Conservation (phyloP, 2,888 invertebrate genomes). For the Drosophila maculinotata region DNA sequence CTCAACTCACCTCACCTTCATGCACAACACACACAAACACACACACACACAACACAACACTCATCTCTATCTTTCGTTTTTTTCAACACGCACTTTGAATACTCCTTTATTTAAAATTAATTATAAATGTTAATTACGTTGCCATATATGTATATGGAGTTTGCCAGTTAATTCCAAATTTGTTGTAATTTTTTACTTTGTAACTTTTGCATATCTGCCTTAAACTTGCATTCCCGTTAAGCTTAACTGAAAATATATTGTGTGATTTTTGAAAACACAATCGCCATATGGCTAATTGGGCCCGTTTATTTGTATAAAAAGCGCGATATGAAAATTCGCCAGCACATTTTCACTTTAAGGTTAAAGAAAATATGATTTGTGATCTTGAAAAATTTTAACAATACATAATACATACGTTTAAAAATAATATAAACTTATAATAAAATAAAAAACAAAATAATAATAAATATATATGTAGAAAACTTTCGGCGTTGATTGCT, state of each 20-base stretch:
- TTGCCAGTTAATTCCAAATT: conserved; percentile 12
- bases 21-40: conserved; percentile 7
- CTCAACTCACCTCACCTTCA: not conserved
- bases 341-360: conserved; percentile 42
- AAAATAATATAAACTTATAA: conserved; percentile 64
- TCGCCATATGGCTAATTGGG: conserved; percentile 14
- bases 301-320: too few species aligned
- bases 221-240: conserved; percentile 1
- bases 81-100: conserved; percentile 2
- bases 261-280: conserved; percentile 29
- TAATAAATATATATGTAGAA: conserved; percentile 49
- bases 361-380: conserved; percentile 74
- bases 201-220: too few species aligned
- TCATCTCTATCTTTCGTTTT: conserved; percentile 1
- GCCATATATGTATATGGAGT: conserved; percentile 39
- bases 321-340: conserved; percentile 50
- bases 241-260: conserved; percentile 11
- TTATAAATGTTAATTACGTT: conserved; percentile 17
- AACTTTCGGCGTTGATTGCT: conserved; percentile 75
- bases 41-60: conserved; percentile 1
- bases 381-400: conserved; percentile 76
- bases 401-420: conserved; percentile 68
- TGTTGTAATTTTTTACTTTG: not conserved
- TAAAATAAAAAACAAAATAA: conserved; percentile 53
- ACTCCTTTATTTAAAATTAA: not conserved